A percentile compares a stretch with the other conserved stretches of the same genome.
phyloP scores from a whole-genome alignment of 2,113 vertebrate genomes.

The Hystrix cristata region DNA sequence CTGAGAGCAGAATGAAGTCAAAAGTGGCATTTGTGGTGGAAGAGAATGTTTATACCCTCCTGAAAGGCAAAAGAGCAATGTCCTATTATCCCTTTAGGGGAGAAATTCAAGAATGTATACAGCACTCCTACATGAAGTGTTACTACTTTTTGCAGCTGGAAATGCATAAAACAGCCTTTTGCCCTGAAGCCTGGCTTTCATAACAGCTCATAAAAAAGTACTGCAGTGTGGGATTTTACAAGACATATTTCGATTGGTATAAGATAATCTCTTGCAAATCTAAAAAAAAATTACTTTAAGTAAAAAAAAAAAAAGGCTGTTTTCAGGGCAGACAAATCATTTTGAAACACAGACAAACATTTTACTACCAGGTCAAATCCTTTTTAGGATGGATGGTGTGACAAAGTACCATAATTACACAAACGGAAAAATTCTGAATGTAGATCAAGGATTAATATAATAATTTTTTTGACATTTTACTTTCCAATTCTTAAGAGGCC shows the following conservation, averaged over 20 bases:
- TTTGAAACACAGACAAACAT: conserved; percentile 2
- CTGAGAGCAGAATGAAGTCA: conserved; percentile 63
- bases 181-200: conserved; percentile 68
- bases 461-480: conserved; percentile 15
- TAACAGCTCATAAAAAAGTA: conserved; percentile 42
- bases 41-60: conserved; percentile 7
- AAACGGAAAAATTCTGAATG: neutral
- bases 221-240: neutral
- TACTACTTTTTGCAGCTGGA: conserved; percentile 64
- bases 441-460: conserved; percentile 12
- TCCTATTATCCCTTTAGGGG: conserved; percentile 61
- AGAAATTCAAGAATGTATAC: conserved; percentile 62
- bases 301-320: neutral
- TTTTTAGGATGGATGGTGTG: conserved; percentile 22
- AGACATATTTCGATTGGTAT: conserved; percentile 24
- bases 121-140: conserved; percentile 33
- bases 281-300: conserved; percentile 21
- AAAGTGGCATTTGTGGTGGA: conserved; percentile 3
- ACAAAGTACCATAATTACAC: neutral
- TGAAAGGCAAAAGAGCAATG: conserved; percentile 63
- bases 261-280: conserved; percentile 28
- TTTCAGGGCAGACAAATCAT: neutral
- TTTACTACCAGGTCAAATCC: neutral
- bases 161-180: conserved; percentile 50
- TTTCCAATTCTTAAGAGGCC: neutral